These are phyloP conservation scores for Tichodroma muraria DNA, from an alignment of 2,113 vertebrate species.

Conservation along the genomic window DNA sequence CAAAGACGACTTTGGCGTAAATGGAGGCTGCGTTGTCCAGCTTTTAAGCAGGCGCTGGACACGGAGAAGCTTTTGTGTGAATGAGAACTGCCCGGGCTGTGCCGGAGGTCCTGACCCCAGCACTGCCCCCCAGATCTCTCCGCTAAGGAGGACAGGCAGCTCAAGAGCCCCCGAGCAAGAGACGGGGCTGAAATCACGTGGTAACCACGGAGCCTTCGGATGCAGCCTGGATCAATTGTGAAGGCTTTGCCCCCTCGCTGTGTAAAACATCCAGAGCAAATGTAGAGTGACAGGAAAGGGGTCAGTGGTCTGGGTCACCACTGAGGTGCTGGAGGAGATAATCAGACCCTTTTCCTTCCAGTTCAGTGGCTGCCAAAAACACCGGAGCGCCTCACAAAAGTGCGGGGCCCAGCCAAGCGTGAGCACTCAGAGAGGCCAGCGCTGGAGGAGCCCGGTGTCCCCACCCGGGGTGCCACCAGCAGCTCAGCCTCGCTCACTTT, in stretches of 20 bases:
- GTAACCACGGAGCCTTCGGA: background rate
- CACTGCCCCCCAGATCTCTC: rapidly evolving
- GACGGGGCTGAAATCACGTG: rapidly evolving
- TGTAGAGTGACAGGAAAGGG: constrained; percentile 42
- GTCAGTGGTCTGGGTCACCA: constrained; percentile 34
- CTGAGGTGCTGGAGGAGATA: constrained; percentile 52
- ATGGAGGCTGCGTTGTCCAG: background rate
- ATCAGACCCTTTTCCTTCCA: constrained; percentile 51
- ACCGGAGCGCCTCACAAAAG: background rate
- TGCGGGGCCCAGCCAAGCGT: background rate
- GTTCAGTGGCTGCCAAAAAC: constrained; percentile 19
- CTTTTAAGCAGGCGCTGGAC: background rate
- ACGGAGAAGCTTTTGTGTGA: background rate
- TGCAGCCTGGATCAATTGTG: background rate
- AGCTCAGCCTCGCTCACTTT: background rate
- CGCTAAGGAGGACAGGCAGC: background rate
- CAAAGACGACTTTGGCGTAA: rapidly evolving
- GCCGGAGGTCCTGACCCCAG: background rate
- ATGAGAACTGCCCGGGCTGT: background rate
- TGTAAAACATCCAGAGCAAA: constrained; percentile 42
- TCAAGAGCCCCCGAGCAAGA: background rate
- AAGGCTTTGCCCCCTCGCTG: background rate
- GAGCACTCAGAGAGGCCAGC: background rate
- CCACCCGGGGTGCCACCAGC: rapidly evolving
- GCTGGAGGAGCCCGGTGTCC: background rate